Conservation (phyloP, 64 coral and sea anemone species). For the Pachyseris speciosa region DNA sequence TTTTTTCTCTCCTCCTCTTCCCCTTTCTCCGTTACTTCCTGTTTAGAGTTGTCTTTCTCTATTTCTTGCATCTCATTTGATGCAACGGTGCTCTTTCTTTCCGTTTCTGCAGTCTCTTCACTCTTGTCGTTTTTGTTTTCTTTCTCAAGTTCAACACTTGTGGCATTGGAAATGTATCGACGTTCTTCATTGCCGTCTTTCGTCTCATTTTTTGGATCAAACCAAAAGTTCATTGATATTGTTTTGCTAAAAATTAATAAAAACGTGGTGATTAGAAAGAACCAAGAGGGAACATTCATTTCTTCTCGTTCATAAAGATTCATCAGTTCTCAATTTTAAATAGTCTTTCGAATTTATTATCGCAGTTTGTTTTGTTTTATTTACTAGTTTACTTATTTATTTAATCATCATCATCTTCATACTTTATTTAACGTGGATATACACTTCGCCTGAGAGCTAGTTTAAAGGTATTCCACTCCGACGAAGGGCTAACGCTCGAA, state of each 20-base stretch:
- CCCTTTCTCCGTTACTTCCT: background rate
- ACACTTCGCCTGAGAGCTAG: too few species aligned
- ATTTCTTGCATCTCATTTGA: background rate
- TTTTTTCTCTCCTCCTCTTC: background rate
- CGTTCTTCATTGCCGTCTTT: background rate
- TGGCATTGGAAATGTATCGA: background rate
- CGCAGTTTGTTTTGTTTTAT: too few species aligned
- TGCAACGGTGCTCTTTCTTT: background rate
- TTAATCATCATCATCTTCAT: too few species aligned
- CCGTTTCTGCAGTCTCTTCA: background rate
- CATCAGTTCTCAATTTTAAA: too few species aligned
- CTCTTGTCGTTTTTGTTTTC: background rate
- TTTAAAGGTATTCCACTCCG: too few species aligned
- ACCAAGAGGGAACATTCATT: too few species aligned
- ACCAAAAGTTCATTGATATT: slow-evolving; percentile 70
- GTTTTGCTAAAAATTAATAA: slow-evolving; percentile 38
- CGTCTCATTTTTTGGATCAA: slow-evolving; percentile 15
- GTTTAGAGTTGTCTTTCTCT: background rate
- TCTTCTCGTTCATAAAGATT: too few species aligned
- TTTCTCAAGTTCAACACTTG: background rate
- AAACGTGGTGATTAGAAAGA: background rate
- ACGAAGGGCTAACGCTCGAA: too few species aligned
- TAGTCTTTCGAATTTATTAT: too few species aligned
- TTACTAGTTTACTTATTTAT: too few species aligned
- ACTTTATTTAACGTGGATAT: too few species aligned